Base-by-base conservation (phyloP, 2,113 vertebrate genomes). In the Trogon surrucura region DNA sequence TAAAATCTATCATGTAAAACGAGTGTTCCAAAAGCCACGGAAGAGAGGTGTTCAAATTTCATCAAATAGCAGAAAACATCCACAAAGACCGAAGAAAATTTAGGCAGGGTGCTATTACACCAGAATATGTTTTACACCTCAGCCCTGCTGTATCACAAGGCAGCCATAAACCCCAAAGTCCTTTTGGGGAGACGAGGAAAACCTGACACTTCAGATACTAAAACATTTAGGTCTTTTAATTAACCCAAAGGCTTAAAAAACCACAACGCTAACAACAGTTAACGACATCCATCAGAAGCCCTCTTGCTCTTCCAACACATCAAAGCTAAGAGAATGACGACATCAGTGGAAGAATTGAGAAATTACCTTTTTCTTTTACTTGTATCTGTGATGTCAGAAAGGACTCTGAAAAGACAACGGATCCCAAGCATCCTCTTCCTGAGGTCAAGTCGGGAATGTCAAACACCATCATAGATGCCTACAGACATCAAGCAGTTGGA, bases 351-450 rank as follows among this genome's bases (percentile, higher is more conserved):
- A 11, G 10, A 45, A 78, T 10, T 53, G 5, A 2, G 58, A 66
- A 16, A 47, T 86, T 94, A 98, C 99, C 99, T 97, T 98, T 99
- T 89, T 99, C 98, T 94, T 99, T 99, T 72, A 99, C 98, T 82
- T 97, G 97, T 62, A 99, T 98, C 85, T 97, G 98, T n/a, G 99
- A 99, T 32, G 99, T 98, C 91, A 99, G 88, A 93, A 99, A 99
- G 3, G 99, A 99, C 78, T 99, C 99, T 20, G 99, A 99, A 95
- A 99, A 99, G 82, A 99, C 98, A 48, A 99, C 97, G 45, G 99
- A 99, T 27, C 99, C 99, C 89, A 99, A 97, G 84, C 97, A 96
- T 3, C 97, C 98, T 22, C 92, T 94, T 27, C 97, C 97, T 12
- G 97, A 87, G 85, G 98, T 98, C 80, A 99, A 91, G 92, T 99